Percentiles rank a stretch among this genome's conserved stretches.
Evolutionary conservation across 2,888 invertebrate genomes (phyloP).

Genomic region (Andrena bucephala): DNA sequence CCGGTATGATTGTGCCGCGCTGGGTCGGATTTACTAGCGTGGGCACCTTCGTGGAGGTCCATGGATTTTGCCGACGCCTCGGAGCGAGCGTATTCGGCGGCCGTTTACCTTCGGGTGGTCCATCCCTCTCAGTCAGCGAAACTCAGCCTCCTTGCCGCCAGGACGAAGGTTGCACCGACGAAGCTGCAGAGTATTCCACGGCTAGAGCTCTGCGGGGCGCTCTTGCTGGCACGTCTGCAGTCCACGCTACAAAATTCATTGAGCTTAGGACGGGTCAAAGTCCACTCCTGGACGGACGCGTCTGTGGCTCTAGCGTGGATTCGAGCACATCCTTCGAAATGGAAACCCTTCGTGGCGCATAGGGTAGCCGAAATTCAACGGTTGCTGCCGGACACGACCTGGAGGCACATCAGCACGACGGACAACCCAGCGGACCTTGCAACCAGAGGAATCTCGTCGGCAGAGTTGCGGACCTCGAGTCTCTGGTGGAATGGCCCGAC

Average conservation of each 20-base stretch:
- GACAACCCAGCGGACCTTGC: slow-evolving; percentile 15
- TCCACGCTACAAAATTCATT: background rate
- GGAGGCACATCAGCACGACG: slow-evolving; percentile 4
- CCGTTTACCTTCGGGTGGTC: background rate
- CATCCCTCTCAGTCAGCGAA: too few species aligned
- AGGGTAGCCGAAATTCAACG: slow-evolving; percentile 11
- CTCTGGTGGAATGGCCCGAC: slow-evolving; percentile 10
- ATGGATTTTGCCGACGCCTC: background rate
- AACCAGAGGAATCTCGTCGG: slow-evolving; percentile 1
- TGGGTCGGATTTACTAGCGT: background rate
- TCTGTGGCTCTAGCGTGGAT: slow-evolving; percentile 21
- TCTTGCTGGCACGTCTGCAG: background rate
- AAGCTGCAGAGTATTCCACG: slow-evolving; percentile 7
- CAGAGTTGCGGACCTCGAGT: background rate
- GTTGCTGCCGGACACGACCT: background rate
- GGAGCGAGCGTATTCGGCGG: background rate
- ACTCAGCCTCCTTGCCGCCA: background rate
- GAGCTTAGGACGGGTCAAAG: background rate
- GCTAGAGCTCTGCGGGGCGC: slow-evolving; percentile 15
- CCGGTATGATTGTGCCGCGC: background rate
- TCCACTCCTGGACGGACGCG: background rate
- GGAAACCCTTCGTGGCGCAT: slow-evolving; percentile 21
- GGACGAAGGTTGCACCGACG: slow-evolving; percentile 10
- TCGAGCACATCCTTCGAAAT: background rate
- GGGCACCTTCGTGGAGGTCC: background rate